Base-by-base conservation (phyloP, 1,140 invertebrate genomes). In the Caenorhabditis remanei region DNA sequence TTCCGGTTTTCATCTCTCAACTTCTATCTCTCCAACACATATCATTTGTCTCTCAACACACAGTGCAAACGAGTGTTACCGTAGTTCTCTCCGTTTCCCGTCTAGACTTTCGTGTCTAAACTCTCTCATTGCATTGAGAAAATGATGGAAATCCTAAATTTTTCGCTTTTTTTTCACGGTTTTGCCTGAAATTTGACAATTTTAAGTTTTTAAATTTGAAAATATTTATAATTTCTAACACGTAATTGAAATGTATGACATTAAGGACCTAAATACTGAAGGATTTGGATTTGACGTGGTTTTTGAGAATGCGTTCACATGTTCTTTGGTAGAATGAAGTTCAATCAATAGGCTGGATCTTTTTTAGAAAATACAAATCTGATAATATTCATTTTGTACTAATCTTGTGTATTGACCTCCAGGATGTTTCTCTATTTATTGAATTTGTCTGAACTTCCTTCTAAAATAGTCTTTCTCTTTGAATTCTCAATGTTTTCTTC, bases 1-100 rank as follows among this genome's bases (percentile, higher is more conserved):
- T 6, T 53, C 50, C 16, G 11, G 13, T 11, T 53, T 11, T 53
- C 16, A 11, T 53, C 16, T 11, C 16, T 53, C 56, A n/a, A 8
- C 19, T 58, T 58, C 56, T 58, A n/a, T n/a, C n/a, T 58, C 56
- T 58, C 56, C 8, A 21, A 6, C 24, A 9, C n/a, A 7, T 8
- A 32, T 32, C 0, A 32, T 32, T 32, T 32, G 32, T 32, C 32
- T 32, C 32, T 32, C 32, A 2, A 63, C 21, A 63, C 71, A 79
- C 71, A 50, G 46, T 13, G 13, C 4, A 79, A 79, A 79, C 71
- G 46, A 79, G 46, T 79, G 71, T 43, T 79, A 79, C 71, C 71
- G 71, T 79, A 79, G 4, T 19, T 11, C 4, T 5, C 2, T 5
- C 19, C 6, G 43, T 4, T n/a, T 71, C 43, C 32, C 71, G 21